These are phyloP conservation scores for Pteria penguin DNA, from an alignment of 2,888 invertebrate species.

Conservation along the genomic window DNA sequence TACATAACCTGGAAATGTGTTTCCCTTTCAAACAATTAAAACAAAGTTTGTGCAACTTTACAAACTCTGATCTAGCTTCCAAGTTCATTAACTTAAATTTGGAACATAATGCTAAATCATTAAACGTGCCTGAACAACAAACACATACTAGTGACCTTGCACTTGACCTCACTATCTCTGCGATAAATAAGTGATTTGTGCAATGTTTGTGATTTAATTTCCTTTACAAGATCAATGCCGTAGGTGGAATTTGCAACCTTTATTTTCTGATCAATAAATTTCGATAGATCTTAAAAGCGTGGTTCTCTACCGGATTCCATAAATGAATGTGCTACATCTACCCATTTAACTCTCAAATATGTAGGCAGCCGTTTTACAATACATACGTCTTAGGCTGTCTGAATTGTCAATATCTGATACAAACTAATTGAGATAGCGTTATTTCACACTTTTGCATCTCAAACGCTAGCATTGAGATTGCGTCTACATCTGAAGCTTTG, in stretches of 20 bases:
- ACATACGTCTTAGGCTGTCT: slow-evolving; percentile 23
- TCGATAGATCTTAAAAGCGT: slow-evolving; percentile 28
- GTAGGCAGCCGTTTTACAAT: slow-evolving; percentile 35
- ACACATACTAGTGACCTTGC: slow-evolving; percentile 2
- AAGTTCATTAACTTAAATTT: slow-evolving; percentile 25
- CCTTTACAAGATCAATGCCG: slow-evolving; percentile 18
- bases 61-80: slow-evolving; percentile 25
- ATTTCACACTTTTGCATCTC: slow-evolving; percentile 39
- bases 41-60: slow-evolving; percentile 26
- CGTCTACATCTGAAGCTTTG: slow-evolving; percentile 11
- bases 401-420: slow-evolving; percentile 32
- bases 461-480: slow-evolving; percentile 20
- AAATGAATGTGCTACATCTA: slow-evolving; percentile 29
- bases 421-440: slow-evolving; percentile 33
- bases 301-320: slow-evolving; percentile 35
- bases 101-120: slow-evolving; percentile 21
- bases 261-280: slow-evolving; percentile 31
- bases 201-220: neutral
- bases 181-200: neutral
- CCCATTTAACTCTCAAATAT: slow-evolving; percentile 33
- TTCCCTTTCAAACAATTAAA: slow-evolving; percentile 40
- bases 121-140: slow-evolving; percentile 36
- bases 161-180: neutral
- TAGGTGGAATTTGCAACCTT: slow-evolving; percentile 30
- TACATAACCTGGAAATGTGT: slow-evolving; percentile 34